Evolutionary conservation across 2,888 invertebrate species (phyloP), one percentile per base, ranked within the genome.

Genomic region (Drosophila cognata): DNA sequence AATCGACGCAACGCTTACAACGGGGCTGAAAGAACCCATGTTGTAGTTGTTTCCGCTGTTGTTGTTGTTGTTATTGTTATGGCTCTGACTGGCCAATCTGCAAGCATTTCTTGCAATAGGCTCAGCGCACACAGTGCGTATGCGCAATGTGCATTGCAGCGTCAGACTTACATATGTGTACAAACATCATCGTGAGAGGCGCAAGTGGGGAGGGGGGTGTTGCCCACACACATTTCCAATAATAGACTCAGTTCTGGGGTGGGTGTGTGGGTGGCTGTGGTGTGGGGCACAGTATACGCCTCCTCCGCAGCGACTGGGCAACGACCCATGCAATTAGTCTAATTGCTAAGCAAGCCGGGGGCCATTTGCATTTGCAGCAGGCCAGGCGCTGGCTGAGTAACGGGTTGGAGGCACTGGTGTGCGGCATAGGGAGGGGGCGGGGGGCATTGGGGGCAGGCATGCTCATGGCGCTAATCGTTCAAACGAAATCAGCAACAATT

Each of bases 401-500:
- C 46, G 51, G 66, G 43, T 25, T 13, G 63, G 35, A 11, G 53
- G 46, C 8, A 50, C 10, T 18, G 25, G 57, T 13, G 59, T 33
- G 43, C 1, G 35, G 25, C 13, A 7, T 16, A 7, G 5, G 16
- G 31, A 7, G 18, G 10, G 25, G 18, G 38, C 18, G 28, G 5
- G 18, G 18, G n/a, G 25, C 6, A 31, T 21, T 11, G 51, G 66
- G 64, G 35, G 21, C 28, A 65, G 69, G 68, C 65, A 53, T 62
- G 72, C 69, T 63, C 70, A 81, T 86, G 89, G 79, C 85, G 90
- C 90, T 92, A 92, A 92, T 92, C 92, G 92, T 92, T 92, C 92
- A 91, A 92, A 87, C 85, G 92, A 92, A 92, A 92, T 92, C 92
- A 91, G 92, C 84, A 91, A 91, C 92, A 92, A 92, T 92, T 92